Percentiles rank a stretch among this genome's conserved stretches.
Conservation (phyloP, 2,113 vertebrate species). For the Dipodomys stephensi region DNA sequence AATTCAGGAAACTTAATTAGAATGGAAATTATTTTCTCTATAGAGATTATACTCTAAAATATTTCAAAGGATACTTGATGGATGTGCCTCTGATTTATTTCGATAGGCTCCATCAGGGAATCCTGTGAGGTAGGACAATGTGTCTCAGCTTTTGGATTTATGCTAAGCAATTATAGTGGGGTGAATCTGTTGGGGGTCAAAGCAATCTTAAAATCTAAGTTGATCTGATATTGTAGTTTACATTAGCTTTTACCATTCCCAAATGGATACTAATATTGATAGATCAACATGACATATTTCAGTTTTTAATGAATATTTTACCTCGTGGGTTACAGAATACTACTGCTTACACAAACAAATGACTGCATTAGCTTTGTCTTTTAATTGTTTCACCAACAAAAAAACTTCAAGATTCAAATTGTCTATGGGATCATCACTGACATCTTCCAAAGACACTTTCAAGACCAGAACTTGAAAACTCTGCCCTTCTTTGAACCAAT, state of each 20-base stretch:
- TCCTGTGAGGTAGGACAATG: constrained; percentile 38
- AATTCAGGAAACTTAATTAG: constrained; percentile 56
- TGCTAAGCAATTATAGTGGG: constrained; percentile 25
- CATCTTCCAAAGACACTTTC: neutral
- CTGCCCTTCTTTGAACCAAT: neutral
- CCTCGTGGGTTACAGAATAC: neutral
- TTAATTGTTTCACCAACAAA: constrained; percentile 23
- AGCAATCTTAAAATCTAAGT: constrained; percentile 6
- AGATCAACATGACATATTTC: neutral
- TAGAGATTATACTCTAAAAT: constrained; percentile 39
- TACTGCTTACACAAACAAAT: neutral
- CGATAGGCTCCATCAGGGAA: neutral
- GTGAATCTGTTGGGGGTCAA: constrained; percentile 54
- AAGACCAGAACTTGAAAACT: neutral
- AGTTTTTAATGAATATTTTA: constrained; percentile 45
- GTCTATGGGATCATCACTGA: neutral
- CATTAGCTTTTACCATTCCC: neutral
- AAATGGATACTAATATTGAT: neutral
- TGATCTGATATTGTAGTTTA: neutral
- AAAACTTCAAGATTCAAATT: neutral
- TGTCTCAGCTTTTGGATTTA: constrained; percentile 2
- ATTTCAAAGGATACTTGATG: constrained; percentile 42
- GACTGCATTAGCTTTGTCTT: neutral
- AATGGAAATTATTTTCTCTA: constrained; percentile 60
- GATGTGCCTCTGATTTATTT: constrained; percentile 43